phyloP scores from a whole-genome alignment of 1,140 invertebrate genomes.

The Drosophila santomea region DNA sequence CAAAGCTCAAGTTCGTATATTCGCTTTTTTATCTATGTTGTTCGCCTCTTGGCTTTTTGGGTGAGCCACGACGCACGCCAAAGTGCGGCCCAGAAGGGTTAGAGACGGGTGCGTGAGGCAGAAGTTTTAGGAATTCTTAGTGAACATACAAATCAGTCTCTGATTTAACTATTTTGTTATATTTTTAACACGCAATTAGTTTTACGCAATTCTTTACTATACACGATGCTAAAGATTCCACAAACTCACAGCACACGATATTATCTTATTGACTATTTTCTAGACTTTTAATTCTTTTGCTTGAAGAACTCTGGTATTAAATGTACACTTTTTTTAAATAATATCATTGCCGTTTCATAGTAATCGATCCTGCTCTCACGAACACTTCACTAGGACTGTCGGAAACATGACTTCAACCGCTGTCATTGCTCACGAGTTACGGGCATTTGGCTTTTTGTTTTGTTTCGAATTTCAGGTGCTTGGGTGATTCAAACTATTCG shows the following conservation, averaged over 20 bases:
- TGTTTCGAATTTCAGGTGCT: constrained; percentile 79
- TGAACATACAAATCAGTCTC: no score
- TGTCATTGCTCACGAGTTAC: constrained; percentile 76
- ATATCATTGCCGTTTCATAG: neutral
- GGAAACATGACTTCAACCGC: constrained; percentile 74
- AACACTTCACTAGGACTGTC: constrained; percentile 8
- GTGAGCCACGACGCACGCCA: constrained; percentile 80
- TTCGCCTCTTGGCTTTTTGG: constrained; percentile 26
- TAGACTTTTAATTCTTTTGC: no score
- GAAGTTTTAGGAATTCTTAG: neutral
- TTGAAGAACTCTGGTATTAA: no score
- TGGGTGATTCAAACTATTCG: constrained; percentile 77
- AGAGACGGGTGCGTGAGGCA: constrained; percentile 15
- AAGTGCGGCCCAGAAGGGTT: constrained; percentile 48
- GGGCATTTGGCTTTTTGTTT: constrained; percentile 65
- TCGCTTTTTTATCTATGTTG: constrained; percentile 1
- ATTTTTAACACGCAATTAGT: no score
- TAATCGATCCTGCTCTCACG: neutral
- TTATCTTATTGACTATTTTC: no score
- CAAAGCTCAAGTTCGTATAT: constrained; percentile 28
- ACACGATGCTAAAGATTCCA: no score
- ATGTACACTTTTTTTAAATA: neutral
- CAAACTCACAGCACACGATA: no score
- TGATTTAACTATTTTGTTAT: no score
- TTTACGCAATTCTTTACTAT: no score